Base-by-base conservation (phyloP, 2,113 vertebrate genomes). In the Antigone vipio region DNA sequence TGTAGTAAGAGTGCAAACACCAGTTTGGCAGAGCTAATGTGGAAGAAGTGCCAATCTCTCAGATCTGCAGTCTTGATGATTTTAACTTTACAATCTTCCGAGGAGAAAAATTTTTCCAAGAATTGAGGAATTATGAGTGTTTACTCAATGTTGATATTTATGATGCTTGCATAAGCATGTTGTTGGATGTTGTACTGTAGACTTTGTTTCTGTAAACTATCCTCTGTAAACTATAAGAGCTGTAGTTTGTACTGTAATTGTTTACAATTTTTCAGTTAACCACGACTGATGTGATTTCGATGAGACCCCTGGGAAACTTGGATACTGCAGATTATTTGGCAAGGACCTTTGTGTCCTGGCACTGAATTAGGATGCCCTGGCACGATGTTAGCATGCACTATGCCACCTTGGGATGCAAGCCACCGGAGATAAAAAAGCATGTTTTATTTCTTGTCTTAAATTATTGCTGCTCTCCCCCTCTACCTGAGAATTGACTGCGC, bases 141-240 rank as follows among this genome's bases (percentile, higher is more conserved):
- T 94, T 97, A 94, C n/a, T 87, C 66, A 60, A 12, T 56, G 49
- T 27, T 90, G 59, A 72, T 92, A 92, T 89, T 93, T 87, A 87
- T 29, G 56, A 78, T 75, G 58, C 71, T 82, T 89, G 49, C 62
- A 66, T 63, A 88, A 90, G 56, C 60, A 62, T 72, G 35, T 64
- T 94, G 67, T 78, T 83, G 85, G 60, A 88, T 74, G 91, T 74
- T 90, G 45, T 66, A 52, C 44, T 63, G 73, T 56, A 89, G 56
- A 71, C 42, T 52, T 88, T 5, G 85, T 42, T 94, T 85, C 45
- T 94, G 81, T 93, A 95, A 96, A 97, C 94, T 68, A 13, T 53
- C 35, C 32, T 89, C 42, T 67, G 45, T 91, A 84, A 95, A 95
- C 68, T 71, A 0, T 52, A 91, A 88, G 62, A 79, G 30, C 11